Evolutionary conservation across 2,888 invertebrate species (phyloP), one percentile per base, ranked within the genome.

Genomic region (Parnassius smintheus): DNA sequence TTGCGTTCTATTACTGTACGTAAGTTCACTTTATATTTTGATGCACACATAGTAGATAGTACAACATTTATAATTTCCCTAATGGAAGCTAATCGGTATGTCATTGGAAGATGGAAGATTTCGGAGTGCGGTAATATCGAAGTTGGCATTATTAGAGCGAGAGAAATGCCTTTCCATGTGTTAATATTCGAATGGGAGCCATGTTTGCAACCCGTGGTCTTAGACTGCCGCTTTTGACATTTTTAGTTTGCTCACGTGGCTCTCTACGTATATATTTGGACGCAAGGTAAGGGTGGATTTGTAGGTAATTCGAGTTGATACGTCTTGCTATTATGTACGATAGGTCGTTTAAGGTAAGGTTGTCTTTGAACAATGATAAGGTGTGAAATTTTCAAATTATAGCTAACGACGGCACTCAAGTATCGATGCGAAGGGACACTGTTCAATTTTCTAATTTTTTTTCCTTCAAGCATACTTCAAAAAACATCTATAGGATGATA

Each of bases 11-110:
- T 81, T 77, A 83, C 82, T 81, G 82, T 87, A 85, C 84, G 89
- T 86, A 88, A 85, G 85, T 81, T 85, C 88, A 90, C 88, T 76
- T 82, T 85, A 88, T 90, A 84, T 78, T 88, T 88, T 90, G 80
- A 83, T 83, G 89, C 88, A 87, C 89, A 78, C 80, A 79, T 89
- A 89, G 87, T 77, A 81, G 75, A 78, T 88, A 88, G 81, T 80
- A 79, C 74, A 77, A 81, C 74, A 70, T 72, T 83, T 88, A 84
- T 85, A 78, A 80, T 85, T 86, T 85, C 81, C 81, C 76, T 79
- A 75, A 86, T 78, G 79, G 88, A 88, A 89, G 87, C 85, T 86
- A 82, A 86, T 87, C 85, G 84, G 82, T 85, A 81, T 85, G 86
- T 83, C 81, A 79, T 85, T 81, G 80, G 72, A 80, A 75, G 83